Evolutionary conservation across 2,888 invertebrate species (phyloP).

Genomic region (Cataglyphis rosenhaueri): DNA sequence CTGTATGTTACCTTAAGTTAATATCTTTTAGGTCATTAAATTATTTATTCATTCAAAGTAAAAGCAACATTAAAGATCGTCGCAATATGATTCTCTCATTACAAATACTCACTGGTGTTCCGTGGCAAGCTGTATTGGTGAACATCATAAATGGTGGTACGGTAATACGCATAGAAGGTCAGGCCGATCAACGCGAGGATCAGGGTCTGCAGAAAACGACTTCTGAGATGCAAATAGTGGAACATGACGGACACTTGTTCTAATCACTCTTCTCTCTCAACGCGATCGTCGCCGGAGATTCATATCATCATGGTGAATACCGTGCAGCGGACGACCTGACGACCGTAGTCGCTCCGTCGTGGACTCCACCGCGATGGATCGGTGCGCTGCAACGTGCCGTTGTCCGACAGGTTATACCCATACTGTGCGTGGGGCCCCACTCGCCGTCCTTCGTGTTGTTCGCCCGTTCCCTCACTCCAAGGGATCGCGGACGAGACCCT

Average conservation of each 20-base stretch:
- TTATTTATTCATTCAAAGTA: background rate
- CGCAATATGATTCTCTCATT: background rate
- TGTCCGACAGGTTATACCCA: slow-evolving; percentile 61
- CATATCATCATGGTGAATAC: slow-evolving; percentile 27
- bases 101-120: slow-evolving; percentile 75
- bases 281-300: background rate
- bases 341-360: slow-evolving; percentile 49
- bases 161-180: slow-evolving; percentile 82
- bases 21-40: background rate
- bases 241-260: slow-evolving; percentile 69
- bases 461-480: slow-evolving; percentile 9
- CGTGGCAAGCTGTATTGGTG: slow-evolving; percentile 73
- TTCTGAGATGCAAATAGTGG: slow-evolving; percentile 79
- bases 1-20: background rate
- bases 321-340: slow-evolving; percentile 17
- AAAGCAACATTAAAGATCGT: background rate
- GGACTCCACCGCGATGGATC: slow-evolving; percentile 21
- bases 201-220: slow-evolving; percentile 79
- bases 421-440: slow-evolving; percentile 55
- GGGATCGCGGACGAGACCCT: background rate
- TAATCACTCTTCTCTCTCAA: slow-evolving; percentile 3
- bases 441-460: background rate
- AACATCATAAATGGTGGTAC: slow-evolving; percentile 78
- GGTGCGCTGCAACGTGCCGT: slow-evolving; percentile 13
- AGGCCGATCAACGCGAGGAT: slow-evolving; percentile 80